These are phyloP conservation scores for Agelas oroides DNA, from an alignment of 37 sponge, comb jelly and placozoan genomes.

Conservation along the genomic window DNA sequence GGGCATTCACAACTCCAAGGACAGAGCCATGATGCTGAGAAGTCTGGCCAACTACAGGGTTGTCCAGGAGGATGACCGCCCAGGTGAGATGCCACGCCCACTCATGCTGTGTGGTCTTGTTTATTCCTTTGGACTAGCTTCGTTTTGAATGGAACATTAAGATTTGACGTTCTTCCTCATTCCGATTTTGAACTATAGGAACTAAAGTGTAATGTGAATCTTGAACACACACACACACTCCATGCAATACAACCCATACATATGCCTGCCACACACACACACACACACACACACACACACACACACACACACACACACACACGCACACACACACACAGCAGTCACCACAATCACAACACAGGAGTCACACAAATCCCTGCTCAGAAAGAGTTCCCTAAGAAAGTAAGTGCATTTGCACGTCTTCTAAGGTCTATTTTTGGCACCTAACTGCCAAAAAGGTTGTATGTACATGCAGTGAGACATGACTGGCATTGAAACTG, in stretches of 20 bases:
- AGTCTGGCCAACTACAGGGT: constrained; percentile 52
- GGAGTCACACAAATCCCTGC: constrained; percentile 22
- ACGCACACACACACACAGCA: constrained; percentile 5
- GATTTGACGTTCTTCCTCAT: too few relatives aligned
- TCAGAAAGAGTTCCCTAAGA: constrained; percentile 41
- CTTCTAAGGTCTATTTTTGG: too few relatives aligned
- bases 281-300: constrained; percentile 12
- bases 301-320: constrained; percentile 19
- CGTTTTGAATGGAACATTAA: too few relatives aligned
- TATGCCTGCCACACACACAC: background rate
- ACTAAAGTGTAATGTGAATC: too few relatives aligned
- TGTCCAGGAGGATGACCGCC: background rate
- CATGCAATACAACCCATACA: too few relatives aligned
- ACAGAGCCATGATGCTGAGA: constrained; percentile 49
- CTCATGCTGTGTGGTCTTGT: background rate
- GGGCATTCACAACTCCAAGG: constrained; percentile 58
- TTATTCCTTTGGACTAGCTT: too few relatives aligned
- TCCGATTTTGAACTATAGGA: too few relatives aligned
- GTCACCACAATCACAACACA: background rate
- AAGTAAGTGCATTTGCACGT: constrained; percentile 51
- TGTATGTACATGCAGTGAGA: too few relatives aligned
- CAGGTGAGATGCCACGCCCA: background rate
- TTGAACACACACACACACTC: too few relatives aligned
- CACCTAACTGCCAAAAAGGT: too few relatives aligned
- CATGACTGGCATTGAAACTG: too few relatives aligned